A percentile compares a stretch with the other conserved stretches of the same genome.
Evolutionary conservation across 2,888 invertebrate species (phyloP).

Genomic region (Eupeodes latifasciatus): DNA sequence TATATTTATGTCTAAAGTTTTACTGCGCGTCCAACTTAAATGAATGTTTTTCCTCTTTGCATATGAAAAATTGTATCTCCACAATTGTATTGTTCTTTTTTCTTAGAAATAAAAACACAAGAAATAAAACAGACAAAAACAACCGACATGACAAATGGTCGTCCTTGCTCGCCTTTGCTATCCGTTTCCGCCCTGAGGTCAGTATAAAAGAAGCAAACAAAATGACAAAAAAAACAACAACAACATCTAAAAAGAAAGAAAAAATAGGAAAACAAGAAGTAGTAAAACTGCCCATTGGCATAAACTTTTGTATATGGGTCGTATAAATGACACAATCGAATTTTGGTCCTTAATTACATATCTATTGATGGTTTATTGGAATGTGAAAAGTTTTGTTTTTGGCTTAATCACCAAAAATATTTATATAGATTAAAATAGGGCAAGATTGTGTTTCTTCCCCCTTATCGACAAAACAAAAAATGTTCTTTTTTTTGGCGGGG

Average conservation of each 20-base stretch:
- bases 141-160: constrained; percentile 43
- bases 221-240: not conserved
- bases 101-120: not conserved
- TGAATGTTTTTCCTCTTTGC: not conserved
- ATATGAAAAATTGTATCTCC: constrained; percentile 11
- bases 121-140: not conserved
- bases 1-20: constrained; percentile 26
- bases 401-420: constrained; percentile 33
- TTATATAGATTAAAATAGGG: constrained; percentile 14
- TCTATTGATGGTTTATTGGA: constrained; percentile 24
- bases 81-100: constrained; percentile 20
- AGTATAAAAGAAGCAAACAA: not conserved
- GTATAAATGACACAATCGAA: constrained; percentile 43
- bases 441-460: not conserved
- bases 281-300: constrained; percentile 24
- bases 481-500: not conserved
- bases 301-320: not conserved
- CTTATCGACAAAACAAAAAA: not conserved
- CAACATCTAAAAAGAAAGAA: too few species aligned
- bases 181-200: constrained; percentile 27
- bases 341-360: constrained; percentile 58
- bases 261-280: not conserved
- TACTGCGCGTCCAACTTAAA: constrained; percentile 1
- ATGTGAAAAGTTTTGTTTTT: constrained; percentile 36
- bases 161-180: constrained; percentile 26